Evolutionary conservation across 2,888 invertebrate genomes (phyloP).

Genomic region (Amblyjoppa proteus): DNA sequence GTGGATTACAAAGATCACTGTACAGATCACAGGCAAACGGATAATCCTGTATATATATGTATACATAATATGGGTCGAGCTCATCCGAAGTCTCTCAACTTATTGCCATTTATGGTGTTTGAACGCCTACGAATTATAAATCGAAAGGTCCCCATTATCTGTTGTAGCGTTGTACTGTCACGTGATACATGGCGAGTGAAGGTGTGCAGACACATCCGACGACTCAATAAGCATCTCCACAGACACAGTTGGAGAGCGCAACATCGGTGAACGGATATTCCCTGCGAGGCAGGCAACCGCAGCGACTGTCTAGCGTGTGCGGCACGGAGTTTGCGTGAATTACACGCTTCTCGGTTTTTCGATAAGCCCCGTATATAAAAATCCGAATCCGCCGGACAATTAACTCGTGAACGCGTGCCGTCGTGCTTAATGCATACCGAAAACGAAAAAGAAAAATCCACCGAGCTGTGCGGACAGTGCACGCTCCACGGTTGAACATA

Average conservation of each 20-base stretch:
- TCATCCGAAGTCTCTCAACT: neutral
- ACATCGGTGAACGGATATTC: neutral
- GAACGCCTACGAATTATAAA: conserved; percentile 21
- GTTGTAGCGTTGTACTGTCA: neutral
- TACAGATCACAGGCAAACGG: neutral
- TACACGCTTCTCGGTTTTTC: neutral
- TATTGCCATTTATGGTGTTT: conserved; percentile 9
- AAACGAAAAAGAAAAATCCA: neutral
- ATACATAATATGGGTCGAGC: neutral
- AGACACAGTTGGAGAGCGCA: neutral
- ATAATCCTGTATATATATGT: neutral
- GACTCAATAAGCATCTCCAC: neutral
- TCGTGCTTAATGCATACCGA: neutral
- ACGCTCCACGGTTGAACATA: neutral
- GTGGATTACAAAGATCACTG: neutral
- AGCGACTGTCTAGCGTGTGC: neutral
- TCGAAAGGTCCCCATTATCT: neutral
- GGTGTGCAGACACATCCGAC: neutral
- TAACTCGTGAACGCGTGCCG: neutral
- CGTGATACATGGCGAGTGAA: neutral
- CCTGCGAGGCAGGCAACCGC: neutral
- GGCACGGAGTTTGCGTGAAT: neutral
- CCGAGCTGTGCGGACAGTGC: neutral
- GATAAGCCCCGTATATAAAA: neutral
- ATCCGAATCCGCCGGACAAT: neutral